A percentile compares a stretch with the other conserved stretches of the same genome.
phyloP scores from a whole-genome alignment of 2,797 vertebrate species.

The Pseudomugil gertrudae region DNA sequence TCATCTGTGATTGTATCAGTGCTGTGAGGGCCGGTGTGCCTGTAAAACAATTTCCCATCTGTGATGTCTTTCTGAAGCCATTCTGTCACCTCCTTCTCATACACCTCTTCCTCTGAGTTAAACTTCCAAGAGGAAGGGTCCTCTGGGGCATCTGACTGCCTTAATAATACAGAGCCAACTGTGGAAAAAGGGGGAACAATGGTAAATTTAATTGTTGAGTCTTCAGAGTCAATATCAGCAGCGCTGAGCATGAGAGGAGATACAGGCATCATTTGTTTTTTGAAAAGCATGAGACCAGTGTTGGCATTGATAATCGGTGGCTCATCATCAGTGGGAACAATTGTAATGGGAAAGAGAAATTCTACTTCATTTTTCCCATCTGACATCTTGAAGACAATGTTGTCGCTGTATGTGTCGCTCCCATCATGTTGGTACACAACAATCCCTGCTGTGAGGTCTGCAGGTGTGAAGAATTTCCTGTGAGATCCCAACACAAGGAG shows the following conservation, averaged over 20 bases:
- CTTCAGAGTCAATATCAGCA: conserved; percentile 93
- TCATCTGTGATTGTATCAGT: conserved; percentile 87
- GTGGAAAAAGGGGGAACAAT: conserved; percentile 81
- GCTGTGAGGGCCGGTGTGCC: conserved; percentile 88
- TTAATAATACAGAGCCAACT: conserved; percentile 85
- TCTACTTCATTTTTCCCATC: conserved; percentile 91
- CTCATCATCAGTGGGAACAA: conserved; percentile 94
- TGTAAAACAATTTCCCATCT: conserved; percentile 90
- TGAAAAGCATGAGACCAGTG: conserved; percentile 89
- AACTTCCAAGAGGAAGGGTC: conserved; percentile 88
- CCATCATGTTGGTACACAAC: conserved; percentile 93
- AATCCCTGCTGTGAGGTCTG: conserved; percentile 83
- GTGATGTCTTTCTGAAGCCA: conserved; percentile 93
- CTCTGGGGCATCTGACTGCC: conserved; percentile 88
- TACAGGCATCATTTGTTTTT: conserved; percentile 88
- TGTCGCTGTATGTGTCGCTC: conserved; percentile 93
- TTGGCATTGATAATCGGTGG: conserved; percentile 92
- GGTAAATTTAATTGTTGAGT: conserved; percentile 88
- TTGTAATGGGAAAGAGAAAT: conserved; percentile 93
- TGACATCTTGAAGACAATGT: conserved; percentile 90
- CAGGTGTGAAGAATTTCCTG: conserved; percentile 86
- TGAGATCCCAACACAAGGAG: conserved; percentile 83
- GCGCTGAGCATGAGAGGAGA: conserved; percentile 88
- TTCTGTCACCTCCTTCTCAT: conserved; percentile 89
- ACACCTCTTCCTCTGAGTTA: conserved; percentile 81